phyloP scores from a whole-genome alignment of 2,113 vertebrate species.

The Odocoileus virginianus region DNA sequence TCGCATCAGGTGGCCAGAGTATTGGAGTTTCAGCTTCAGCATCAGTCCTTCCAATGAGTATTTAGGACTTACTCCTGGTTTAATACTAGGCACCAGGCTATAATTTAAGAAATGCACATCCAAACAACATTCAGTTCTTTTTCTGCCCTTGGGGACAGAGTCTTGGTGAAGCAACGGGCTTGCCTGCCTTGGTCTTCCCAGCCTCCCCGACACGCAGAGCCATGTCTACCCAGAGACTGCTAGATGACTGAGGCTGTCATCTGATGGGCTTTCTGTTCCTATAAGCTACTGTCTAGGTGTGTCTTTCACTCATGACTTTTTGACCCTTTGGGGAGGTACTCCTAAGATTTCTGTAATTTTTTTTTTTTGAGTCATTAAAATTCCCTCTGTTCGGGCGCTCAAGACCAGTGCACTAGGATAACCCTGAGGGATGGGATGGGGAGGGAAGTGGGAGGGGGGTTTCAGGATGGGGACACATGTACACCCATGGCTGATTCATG shows the following conservation, averaged over 20 bases:
- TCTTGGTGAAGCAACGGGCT: not conserved
- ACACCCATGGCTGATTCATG: not conserved
- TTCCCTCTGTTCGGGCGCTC: not conserved
- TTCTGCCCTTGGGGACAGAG: not conserved
- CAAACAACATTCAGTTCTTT: not conserved
- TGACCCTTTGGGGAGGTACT: constrained; percentile 1
- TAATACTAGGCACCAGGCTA: not conserved
- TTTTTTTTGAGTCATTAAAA: not conserved
- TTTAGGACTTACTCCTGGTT: not conserved
- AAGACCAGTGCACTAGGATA: not conserved
- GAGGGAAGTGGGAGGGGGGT: not conserved
- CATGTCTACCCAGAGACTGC: not conserved
- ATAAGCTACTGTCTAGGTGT: not conserved
- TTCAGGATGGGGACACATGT: not conserved
- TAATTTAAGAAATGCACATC: not conserved
- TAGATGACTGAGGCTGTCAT: not conserved
- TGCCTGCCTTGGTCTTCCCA: not conserved
- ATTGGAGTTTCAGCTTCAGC: not conserved
- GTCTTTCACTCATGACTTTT: constrained; percentile 32
- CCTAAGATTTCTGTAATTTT: constrained; percentile 10
- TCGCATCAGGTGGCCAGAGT: not conserved
- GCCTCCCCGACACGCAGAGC: not conserved
- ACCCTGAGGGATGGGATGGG: not conserved
- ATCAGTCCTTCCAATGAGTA: not conserved
- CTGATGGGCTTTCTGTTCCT: constrained; percentile 46